A percentile compares a stretch with the other conserved stretches of the same genome.
phyloP scores from a whole-genome alignment of 2,888 invertebrate genomes.

The Plebejus argus region DNA sequence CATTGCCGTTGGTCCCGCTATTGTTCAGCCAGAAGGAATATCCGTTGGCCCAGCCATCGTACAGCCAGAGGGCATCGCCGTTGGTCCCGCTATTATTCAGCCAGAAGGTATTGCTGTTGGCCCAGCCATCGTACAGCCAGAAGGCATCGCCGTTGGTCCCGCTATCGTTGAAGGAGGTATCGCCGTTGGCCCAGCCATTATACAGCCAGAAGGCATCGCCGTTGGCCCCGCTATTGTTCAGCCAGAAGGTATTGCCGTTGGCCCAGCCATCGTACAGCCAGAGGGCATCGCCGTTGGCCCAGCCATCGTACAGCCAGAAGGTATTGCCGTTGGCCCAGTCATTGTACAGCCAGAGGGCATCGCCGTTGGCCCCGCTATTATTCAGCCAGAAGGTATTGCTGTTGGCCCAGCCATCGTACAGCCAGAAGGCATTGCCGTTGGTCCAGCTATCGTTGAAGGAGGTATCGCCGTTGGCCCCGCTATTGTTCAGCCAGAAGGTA shows the following conservation, averaged over 20 bases:
- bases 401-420: slow-evolving; percentile 1
- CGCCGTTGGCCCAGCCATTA: slow-evolving; percentile 10
- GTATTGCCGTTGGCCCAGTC: neutral
- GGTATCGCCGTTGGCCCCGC: slow-evolving; percentile 29
- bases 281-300: slow-evolving; percentile 5
- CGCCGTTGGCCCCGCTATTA: neutral
- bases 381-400: neutral
- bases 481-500: slow-evolving; percentile 14
- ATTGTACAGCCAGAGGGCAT: neutral
- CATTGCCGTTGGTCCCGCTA: neutral
- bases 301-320: neutral
- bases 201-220: neutral
- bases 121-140: neutral
- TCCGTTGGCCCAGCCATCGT: slow-evolving; percentile 21
- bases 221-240: neutral
- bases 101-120: neutral
- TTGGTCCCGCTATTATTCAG: neutral
- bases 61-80: neutral
- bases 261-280: neutral
- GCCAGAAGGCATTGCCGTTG: slow-evolving; percentile 3
- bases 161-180: slow-evolving; percentile 14
- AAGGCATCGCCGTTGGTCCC: slow-evolving; percentile 26
- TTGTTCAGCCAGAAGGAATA: neutral
- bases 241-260: neutral
- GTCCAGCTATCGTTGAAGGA: neutral